Percentiles rank a stretch among this genome's conserved stretches.
phyloP scores from a whole-genome alignment of 2,888 invertebrate genomes.

The Phyto melanocephala region DNA sequence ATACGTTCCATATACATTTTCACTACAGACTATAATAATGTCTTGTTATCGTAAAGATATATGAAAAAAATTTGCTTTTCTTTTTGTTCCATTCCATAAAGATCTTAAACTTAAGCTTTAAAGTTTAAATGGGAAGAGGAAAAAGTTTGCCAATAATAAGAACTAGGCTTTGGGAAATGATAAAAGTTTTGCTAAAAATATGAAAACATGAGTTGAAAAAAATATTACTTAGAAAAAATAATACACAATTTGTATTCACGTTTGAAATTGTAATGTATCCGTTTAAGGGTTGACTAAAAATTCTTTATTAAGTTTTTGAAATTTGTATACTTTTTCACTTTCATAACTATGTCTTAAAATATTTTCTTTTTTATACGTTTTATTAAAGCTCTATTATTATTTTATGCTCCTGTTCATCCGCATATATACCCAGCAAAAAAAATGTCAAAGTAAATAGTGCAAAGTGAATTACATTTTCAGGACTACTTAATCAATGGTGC shows the following conservation, averaged over 20 bases:
- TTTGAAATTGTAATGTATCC: too few species aligned
- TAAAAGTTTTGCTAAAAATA: neutral
- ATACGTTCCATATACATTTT: neutral
- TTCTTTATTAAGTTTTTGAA: too few species aligned
- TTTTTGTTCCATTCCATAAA: neutral
- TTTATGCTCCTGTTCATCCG: too few species aligned
- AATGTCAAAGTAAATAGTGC: too few species aligned
- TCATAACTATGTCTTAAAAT: neutral
- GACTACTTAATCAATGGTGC: too few species aligned
- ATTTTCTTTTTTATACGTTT: neutral
- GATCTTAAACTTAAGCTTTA: constrained; percentile 5
- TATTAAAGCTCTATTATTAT: neutral
- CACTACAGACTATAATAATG: constrained; percentile 22
- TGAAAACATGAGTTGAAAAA: neutral
- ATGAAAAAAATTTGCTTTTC: neutral
- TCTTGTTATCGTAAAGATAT: neutral
- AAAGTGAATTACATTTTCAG: too few species aligned
- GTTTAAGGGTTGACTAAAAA: neutral
- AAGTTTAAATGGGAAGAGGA: neutral
- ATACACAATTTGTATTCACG: too few species aligned
- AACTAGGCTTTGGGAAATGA: neutral
- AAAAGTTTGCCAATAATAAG: constrained; percentile 1
- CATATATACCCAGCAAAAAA: too few species aligned
- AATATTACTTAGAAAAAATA: neutral
- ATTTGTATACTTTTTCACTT: neutral